Evolutionary conservation across 1,140 invertebrate species (phyloP).

Genomic region (Glossosoma conforme): DNA sequence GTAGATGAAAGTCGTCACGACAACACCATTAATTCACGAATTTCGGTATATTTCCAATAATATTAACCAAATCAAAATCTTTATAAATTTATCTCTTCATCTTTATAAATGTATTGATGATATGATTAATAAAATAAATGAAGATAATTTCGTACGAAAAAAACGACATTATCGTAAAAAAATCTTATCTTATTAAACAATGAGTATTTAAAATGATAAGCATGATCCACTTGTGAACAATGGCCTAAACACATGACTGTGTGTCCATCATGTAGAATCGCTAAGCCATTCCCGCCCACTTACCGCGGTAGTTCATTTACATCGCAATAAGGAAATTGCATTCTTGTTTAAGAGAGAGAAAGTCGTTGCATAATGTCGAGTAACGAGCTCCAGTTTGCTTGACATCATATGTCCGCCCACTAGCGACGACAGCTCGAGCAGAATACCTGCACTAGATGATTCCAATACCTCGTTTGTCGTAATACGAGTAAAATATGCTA

Average conservation of each 20-base stretch:
- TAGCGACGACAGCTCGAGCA: no score
- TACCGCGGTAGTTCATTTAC: constrained; percentile 4
- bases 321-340: constrained; percentile 14
- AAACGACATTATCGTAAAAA: not conserved
- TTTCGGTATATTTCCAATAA: no score
- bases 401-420: no score
- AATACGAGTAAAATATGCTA: no score
- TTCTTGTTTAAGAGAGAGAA: constrained; percentile 7
- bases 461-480: no score
- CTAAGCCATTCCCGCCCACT: constrained; percentile 6
- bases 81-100: no score
- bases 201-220: not conserved
- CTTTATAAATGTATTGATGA: no score
- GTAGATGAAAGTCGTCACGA: no score
- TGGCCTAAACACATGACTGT: not conserved
- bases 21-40: no score
- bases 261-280: not conserved
- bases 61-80: no score
- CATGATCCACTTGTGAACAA: not conserved
- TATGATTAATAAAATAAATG: no score
- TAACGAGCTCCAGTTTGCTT: not conserved
- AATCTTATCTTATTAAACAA: not conserved
- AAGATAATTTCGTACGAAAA: not conserved
- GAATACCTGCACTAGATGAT: not conserved
- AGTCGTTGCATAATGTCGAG: constrained; percentile 6